Conservation (phyloP, 2,113 vertebrate species). For the Pholis gunnellus region DNA sequence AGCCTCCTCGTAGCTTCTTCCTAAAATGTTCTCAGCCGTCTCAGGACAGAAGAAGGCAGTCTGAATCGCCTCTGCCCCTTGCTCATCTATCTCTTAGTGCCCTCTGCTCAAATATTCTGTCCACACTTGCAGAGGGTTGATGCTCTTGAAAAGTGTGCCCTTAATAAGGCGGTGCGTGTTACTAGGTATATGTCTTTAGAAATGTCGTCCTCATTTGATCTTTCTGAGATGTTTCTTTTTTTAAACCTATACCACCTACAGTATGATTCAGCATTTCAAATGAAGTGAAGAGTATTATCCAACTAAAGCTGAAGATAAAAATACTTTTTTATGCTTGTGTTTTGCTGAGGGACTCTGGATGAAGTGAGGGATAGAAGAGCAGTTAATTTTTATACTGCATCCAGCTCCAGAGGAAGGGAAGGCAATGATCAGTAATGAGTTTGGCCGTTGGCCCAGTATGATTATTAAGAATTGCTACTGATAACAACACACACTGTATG, state of each 20-base stretch:
- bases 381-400: constrained; percentile 58
- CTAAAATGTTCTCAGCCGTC: constrained; percentile 61
- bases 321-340: constrained; percentile 37
- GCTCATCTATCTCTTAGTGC: constrained; percentile 69
- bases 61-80: constrained; percentile 37
- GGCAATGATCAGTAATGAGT: constrained; percentile 64
- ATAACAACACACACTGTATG: constrained; percentile 49
- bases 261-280: constrained; percentile 63
- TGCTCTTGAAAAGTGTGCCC: constrained; percentile 44
- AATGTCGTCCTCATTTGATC: constrained; percentile 63
- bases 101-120: constrained; percentile 63
- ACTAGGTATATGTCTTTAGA: constrained; percentile 62
- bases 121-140: constrained; percentile 66
- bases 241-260: constrained; percentile 35
- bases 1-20: constrained; percentile 48
- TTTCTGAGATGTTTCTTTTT: constrained; percentile 46
- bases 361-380: constrained; percentile 52
- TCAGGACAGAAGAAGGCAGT: constrained; percentile 47
- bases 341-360: constrained; percentile 46
- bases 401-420: constrained; percentile 26
- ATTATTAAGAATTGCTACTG: constrained; percentile 67
- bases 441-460: constrained; percentile 44
- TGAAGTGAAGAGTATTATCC: constrained; percentile 43
- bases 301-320: constrained; percentile 41
- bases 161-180: constrained; percentile 70